Conservation (phyloP, 92 coral and sea anemone genomes). For the Parazoanthus darwini region DNA sequence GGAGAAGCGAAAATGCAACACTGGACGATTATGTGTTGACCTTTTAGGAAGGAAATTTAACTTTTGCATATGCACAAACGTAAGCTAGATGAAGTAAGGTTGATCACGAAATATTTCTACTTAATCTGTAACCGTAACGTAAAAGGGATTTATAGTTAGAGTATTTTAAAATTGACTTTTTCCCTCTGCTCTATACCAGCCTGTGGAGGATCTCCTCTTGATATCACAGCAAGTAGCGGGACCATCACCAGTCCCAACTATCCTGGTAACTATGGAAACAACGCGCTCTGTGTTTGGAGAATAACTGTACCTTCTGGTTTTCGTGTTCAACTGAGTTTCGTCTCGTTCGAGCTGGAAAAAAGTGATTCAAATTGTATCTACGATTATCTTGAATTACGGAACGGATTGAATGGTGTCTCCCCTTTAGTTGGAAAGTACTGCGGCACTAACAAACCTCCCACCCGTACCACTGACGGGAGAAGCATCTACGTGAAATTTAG, state of each 20-base stretch:
- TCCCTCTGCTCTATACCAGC: neutral
- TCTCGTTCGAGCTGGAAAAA: conserved; percentile 25
- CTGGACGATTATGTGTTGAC: too few species aligned
- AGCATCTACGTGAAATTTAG: conserved; percentile 33
- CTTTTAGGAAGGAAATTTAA: too few species aligned
- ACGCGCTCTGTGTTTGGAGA: conserved; percentile 10
- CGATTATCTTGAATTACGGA: conserved; percentile 45
- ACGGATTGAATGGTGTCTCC: conserved; percentile 29
- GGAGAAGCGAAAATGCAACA: too few species aligned
- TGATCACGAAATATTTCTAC: too few species aligned
- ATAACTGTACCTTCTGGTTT: too few species aligned
- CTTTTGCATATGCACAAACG: too few species aligned
- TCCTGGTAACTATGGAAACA: conserved; percentile 6
- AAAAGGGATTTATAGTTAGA: too few species aligned
- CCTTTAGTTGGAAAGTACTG: conserved; percentile 44
- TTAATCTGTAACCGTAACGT: too few species aligned
- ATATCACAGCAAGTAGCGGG: neutral
- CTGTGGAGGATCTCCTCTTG: conserved; percentile 36
- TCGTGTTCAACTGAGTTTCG: neutral
- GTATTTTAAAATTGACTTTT: too few species aligned
- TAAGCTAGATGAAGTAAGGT: too few species aligned
- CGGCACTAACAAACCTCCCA: conserved; percentile 37
- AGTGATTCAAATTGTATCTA: conserved; percentile 25
- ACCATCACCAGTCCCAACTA: conserved; percentile 30
- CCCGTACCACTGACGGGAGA: conserved; percentile 19